Base-by-base conservation (phyloP, 1,140 invertebrate genomes). In the Neodiprion fabricii region DNA sequence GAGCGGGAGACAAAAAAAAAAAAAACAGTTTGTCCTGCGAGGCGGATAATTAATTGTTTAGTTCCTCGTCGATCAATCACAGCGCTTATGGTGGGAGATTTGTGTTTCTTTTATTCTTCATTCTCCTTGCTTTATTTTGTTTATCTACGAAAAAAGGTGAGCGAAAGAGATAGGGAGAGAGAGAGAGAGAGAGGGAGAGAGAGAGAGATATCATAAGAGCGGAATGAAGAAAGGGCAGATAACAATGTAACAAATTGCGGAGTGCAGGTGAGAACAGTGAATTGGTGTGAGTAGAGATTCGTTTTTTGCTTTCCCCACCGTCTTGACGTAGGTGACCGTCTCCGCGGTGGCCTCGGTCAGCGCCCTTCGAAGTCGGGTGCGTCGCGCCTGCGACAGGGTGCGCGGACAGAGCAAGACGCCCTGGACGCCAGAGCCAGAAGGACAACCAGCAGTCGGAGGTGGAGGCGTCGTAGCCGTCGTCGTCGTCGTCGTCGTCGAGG, bases 331-430 rank as follows among this genome's bases (percentile, higher is more conserved):
- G 91, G 91, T 93, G 89, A 96, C 93, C 84, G 94, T 95, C 89
- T 96, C 95, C 88, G 93, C 93, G 82, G 94, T 95, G 83, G 95
- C 94, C 89, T 96, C 95, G 86, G 95, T 96, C 89, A 95, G 94
- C 82, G 95, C 95, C 84, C 95, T 92, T 86, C 95, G 92, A 86
- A 96, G 92, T 84, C 93, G 91, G 83, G 93, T 91, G 81, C 95
- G 92, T 83, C 95, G 92, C 83, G 93, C 92, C 91, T 96, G 94
- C 88, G 95, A 93, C 92, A 96, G 91, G 83, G 94, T 95, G 90
- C 94, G 93, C 85, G 95, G 94, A 90, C 94, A 95, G 90, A 95
- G 94, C 87, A 96, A 93, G 89, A 96, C 92, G 81, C 94, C 94
- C 92, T 95, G 92, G 79, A 87, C 84, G 75, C 86, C 83, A 74